Evolutionary conservation across 2,113 vertebrate genomes (phyloP), one percentile per base, ranked within the genome.

Genomic region (Cyanistes caeruleus): DNA sequence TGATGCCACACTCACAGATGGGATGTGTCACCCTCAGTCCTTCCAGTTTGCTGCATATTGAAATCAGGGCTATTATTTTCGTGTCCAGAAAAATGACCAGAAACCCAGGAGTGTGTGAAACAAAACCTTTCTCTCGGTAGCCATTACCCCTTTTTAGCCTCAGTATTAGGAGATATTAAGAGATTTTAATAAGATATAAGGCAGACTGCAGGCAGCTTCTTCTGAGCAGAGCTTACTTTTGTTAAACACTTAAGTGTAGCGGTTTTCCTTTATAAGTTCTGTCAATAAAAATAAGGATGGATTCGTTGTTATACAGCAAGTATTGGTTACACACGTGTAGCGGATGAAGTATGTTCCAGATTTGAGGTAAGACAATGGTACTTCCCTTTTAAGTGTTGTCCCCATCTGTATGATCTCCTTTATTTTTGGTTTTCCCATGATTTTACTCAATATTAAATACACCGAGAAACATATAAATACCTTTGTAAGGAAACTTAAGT

Each of bases 1-100:
- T 43, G 11, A 6, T 70, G 46, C 20, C 19, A 1, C 28, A 2
- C 18, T 62, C 13, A 2, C 0, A 31, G 17, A 1, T 46, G 22
- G 41, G 35, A 10, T 21, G 18, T 58, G 6, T 24, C 12, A 3
- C 46, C 24, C 17, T 56, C 53, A 30, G 41, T 13, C 24, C 24
- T 41, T 46, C 24, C 58, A 7, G 7, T 59, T 59, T 25, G 15
- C 39, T 73, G 23, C 10, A 0, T 13, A 5, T 5, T 44, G 37
- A 41, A 80, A 77, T 22, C 37, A 48, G 21, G 13, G 27, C 11
- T 44, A 0, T 14, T 64, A 11, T 22, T 73, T 75, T 33, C 17
- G 3, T 55, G 6, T 52, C 24, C 35, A 5, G 25, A 59, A 51
- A 6, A 75, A 20, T 22, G 30, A 64, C 44, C 24, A 60, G 22